These are phyloP conservation scores for Nothocercus julius DNA, from an alignment of 2,113 vertebrate species.

Conservation along the genomic window DNA sequence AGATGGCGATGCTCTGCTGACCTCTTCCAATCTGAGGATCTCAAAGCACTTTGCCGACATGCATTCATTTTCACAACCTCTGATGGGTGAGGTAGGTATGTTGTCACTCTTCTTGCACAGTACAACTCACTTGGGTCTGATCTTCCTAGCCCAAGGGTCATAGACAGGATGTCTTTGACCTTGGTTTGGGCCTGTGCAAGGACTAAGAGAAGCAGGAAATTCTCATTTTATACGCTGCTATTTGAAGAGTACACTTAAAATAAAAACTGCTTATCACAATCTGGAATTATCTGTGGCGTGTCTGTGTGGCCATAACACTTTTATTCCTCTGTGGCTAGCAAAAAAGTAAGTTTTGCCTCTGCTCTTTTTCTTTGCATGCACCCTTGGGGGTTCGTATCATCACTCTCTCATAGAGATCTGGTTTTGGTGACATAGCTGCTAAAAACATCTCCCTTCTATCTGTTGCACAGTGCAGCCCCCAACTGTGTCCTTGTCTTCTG, in stretches of 20 bases:
- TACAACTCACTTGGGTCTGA: neutral
- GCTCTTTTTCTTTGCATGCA: neutral
- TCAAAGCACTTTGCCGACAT: neutral
- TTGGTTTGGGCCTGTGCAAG: neutral
- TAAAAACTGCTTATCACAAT: neutral
- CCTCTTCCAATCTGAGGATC: constrained; percentile 13
- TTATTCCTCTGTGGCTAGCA: neutral
- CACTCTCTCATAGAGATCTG: neutral
- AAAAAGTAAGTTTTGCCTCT: neutral
- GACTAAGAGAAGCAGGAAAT: neutral
- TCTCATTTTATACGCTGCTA: neutral
- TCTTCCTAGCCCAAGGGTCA: neutral
- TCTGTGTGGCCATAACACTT: neutral
- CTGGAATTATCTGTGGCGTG: neutral
- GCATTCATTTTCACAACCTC: neutral
- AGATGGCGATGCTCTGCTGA: neutral
- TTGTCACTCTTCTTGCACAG: neutral
- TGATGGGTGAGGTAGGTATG: neutral
- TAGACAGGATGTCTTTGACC: neutral
- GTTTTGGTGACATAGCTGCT: neutral
- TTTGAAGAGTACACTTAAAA: neutral
- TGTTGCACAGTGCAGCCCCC: constrained; percentile 7
- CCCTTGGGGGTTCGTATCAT: neutral
- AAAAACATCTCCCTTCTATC: neutral
- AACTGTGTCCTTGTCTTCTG: neutral